Evolutionary conservation across 2,113 vertebrate genomes (phyloP).

Genomic region (Phaetusa simplex): DNA sequence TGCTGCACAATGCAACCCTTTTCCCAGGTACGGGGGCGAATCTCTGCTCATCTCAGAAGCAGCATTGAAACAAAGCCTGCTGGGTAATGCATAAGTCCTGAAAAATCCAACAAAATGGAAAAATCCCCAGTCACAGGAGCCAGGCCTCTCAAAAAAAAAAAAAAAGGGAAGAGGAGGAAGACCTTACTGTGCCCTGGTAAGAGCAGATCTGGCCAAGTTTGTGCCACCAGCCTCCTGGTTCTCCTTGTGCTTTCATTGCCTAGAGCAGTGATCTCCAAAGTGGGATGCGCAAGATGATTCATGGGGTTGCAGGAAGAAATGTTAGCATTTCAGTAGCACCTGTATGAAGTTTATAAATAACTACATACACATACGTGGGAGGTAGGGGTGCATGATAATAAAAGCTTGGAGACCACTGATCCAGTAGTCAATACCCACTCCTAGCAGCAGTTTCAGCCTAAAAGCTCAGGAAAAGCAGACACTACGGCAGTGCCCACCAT

Average conservation of each 20-base stretch:
- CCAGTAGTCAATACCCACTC: not conserved
- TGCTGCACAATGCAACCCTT: not conserved
- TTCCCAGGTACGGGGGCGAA: not conserved
- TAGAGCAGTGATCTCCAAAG: not conserved
- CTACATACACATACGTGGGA: not conserved
- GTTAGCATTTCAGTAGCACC: rapidly evolving
- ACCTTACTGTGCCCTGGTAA: not conserved
- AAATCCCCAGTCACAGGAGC: not conserved
- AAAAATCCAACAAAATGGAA: not conserved
- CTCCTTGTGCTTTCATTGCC: not conserved
- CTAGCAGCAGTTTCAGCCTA: not conserved
- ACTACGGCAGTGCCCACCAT: not conserved
- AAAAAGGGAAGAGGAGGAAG: not conserved
- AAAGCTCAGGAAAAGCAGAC: not conserved
- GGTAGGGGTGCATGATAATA: not conserved
- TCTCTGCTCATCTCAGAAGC: not conserved
- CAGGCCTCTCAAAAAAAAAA: not conserved
- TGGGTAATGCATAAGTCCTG: not conserved
- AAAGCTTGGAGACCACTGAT: not conserved
- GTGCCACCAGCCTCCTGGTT: not conserved
- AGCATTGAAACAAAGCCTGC: not conserved
- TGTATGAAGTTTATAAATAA: not conserved
- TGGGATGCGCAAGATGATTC: not conserved
- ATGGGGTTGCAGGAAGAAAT: not conserved
- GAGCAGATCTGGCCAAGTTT: not conserved